Conservation (phyloP, 2,888 invertebrate genomes). For the Tinea semifulvella region DNA sequence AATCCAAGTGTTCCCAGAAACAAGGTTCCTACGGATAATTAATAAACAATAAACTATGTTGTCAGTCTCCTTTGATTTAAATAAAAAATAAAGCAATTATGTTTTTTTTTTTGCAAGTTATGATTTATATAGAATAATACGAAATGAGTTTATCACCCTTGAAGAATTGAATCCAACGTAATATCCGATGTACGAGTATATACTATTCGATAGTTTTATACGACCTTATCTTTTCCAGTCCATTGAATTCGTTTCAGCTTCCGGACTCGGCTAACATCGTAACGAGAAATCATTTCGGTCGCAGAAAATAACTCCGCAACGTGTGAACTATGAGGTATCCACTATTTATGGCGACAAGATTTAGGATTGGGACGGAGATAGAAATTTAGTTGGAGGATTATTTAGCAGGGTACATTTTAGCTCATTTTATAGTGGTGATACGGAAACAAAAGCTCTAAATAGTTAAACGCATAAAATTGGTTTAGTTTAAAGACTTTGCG, state of each 20-base stretch:
- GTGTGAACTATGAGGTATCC: constrained; percentile 10
- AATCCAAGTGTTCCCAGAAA: too few species aligned
- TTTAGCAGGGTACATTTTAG: too few species aligned
- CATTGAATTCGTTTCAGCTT: constrained; percentile 31
- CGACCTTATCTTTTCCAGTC: constrained; percentile 43
- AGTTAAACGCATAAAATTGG: too few species aligned
- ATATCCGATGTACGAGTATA: background rate
- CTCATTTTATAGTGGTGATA: too few species aligned
- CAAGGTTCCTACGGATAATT: too few species aligned
- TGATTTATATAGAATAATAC: background rate
- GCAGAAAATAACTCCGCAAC: constrained; percentile 12
- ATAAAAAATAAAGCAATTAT: too few species aligned
- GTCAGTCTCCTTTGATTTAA: too few species aligned
- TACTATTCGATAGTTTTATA: constrained; percentile 9
- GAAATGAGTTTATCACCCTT: background rate
- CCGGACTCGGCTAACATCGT: constrained; percentile 32
- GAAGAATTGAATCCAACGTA: background rate
- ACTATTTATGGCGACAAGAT: constrained; percentile 10
- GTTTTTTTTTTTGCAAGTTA: too few species aligned
- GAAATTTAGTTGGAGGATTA: constrained; percentile 3
- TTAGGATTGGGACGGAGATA: background rate
- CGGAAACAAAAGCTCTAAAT: too few species aligned
- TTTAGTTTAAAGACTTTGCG: too few species aligned
- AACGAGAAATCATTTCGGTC: constrained; percentile 34
- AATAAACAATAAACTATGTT: too few species aligned